Evolutionary conservation across 2,888 invertebrate species (phyloP).

Genomic region (Nowickia ferox): DNA sequence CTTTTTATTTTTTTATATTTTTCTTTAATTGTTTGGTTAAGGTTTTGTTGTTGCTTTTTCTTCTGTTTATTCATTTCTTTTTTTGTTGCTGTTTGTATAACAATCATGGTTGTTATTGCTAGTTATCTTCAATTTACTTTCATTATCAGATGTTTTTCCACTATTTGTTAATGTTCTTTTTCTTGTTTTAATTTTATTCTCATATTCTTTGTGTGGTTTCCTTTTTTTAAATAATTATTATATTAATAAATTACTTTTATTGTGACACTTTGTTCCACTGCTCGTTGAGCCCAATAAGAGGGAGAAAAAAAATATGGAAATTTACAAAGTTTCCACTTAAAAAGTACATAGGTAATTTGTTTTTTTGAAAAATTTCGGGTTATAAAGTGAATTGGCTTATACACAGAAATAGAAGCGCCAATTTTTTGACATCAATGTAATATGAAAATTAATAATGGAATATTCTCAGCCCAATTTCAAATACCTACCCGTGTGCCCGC

Average conservation of each 20-base stretch:
- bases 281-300: constrained; percentile 13
- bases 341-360: neutral
- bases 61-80: constrained; percentile 5
- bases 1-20: constrained; percentile 6
- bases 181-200: neutral
- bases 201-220: constrained; percentile 22
- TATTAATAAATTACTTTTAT: constrained; percentile 12
- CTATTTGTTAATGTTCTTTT: constrained; percentile 27
- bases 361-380: too few relatives aligned
- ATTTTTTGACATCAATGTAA: too few relatives aligned
- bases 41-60: constrained; percentile 17
- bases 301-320: neutral
- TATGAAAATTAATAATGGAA: too few relatives aligned
- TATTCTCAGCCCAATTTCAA: too few relatives aligned
- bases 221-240: neutral
- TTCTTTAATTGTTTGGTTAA: constrained; percentile 4
- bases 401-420: neutral
- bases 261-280: neutral
- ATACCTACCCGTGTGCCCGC: too few relatives aligned
- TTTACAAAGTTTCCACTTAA: neutral
- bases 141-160: constrained; percentile 50
- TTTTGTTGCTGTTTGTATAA: constrained; percentile 18
- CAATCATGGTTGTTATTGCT: constrained; percentile 17
- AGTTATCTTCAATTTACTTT: constrained; percentile 61
- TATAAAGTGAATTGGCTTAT: neutral